Base-by-base conservation (phyloP, 2,888 invertebrate species). In the Notodonta dromedarius region DNA sequence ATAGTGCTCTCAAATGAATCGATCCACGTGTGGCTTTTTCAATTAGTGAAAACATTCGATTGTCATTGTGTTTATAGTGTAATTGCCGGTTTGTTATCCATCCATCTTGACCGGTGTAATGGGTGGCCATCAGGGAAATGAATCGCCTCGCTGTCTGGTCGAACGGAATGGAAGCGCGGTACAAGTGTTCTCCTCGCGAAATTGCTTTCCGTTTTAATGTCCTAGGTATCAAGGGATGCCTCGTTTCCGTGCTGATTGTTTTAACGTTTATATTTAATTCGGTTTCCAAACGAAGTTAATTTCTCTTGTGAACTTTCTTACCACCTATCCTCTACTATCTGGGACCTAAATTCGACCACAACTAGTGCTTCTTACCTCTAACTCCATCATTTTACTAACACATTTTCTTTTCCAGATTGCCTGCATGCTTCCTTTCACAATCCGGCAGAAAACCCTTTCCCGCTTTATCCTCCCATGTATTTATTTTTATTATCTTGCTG, bases 31-130 rank as follows among this genome's bases (percentile, higher is more conserved):
- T 80, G 87, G 88, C 87, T 86, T 90, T 91, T 92, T 93, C 91
- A 93, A 93, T 93, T 93, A 92, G 89, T 88, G 86, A 88, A 88
- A 88, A 88, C 89, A 89, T 90, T 91, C 88, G 89, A 90, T 90
- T 90, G 91, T 91, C 89, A 84, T 88, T 90, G 89, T 86, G 89
- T 89, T 92, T 88, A 91, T 90, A 88, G 90, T 89, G 88, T 91
- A 91, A 92, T 91, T 91, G 92, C 82, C 76, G 88, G 88, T 90
- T 89, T 87, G 90, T 91, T 92, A 91, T 91, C 91, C 84, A 89
- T 90, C 86, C 87, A 91, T 92, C 92, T 92, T 91, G 91, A 87
- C 88, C 88, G 83, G 80, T 88, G 88, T 91, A 92, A 92, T 92
- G 90, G 89, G 80, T 80, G 82, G 85, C 89, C 91, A 93, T 93